These are phyloP conservation scores for Tapirus indicus DNA, from an alignment of 2,797 vertebrate genomes.

Conservation along the genomic window DNA sequence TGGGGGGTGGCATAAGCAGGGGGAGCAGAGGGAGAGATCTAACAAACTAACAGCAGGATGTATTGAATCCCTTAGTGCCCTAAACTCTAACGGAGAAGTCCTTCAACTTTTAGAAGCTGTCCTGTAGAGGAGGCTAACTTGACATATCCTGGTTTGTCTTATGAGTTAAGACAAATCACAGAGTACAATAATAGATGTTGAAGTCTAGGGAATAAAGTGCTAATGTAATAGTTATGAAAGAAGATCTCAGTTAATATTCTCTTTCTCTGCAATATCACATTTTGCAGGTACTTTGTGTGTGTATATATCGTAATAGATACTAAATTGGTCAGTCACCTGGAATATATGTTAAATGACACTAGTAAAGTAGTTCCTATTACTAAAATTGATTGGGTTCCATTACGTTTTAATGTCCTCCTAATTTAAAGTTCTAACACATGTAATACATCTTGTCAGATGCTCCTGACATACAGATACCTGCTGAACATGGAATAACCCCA, in stretches of 20 bases:
- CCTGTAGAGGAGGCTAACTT: background rate
- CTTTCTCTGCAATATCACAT: constrained; percentile 33
- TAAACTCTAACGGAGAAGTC: background rate
- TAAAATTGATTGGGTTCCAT: constrained; percentile 71
- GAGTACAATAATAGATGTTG: constrained; percentile 47
- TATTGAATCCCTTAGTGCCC: background rate
- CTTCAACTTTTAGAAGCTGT: background rate
- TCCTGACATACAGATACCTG: constrained; percentile 45
- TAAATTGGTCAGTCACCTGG: constrained; percentile 66
- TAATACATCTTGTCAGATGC: constrained; percentile 74
- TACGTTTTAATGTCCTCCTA: constrained; percentile 63
- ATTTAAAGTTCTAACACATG: constrained; percentile 78
- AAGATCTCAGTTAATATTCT: constrained; percentile 28
- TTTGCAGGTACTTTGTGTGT: constrained; percentile 62
- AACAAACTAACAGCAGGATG: background rate
- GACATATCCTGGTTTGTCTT: constrained; percentile 31
- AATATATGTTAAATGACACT: constrained; percentile 72
- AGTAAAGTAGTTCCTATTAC: constrained; percentile 53
- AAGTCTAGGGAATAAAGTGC: constrained; percentile 39
- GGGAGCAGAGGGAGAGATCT: background rate
- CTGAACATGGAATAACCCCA: background rate
- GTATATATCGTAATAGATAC: constrained; percentile 31
- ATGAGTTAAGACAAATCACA: constrained; percentile 24
- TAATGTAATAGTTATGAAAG: constrained; percentile 33
- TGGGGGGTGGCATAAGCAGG: too few species aligned